Conservation (phyloP, 2,888 invertebrate species). For the Dolichopus griseipennis region DNA sequence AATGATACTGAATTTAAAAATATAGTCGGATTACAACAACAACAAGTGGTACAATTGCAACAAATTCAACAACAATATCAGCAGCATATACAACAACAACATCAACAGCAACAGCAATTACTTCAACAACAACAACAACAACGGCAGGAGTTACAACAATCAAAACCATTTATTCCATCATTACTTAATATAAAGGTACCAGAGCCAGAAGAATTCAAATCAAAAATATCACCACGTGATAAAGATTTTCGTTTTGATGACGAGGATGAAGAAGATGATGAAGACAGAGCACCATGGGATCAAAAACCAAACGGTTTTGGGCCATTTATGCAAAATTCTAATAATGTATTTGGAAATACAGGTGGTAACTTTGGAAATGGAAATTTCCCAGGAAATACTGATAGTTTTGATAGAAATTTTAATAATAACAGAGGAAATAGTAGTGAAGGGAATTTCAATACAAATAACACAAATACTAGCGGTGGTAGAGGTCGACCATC, state of each 20-base stretch:
- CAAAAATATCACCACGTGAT: slow-evolving; percentile 16
- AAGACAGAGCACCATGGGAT: slow-evolving; percentile 20
- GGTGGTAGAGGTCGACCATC: background rate
- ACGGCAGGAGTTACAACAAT: background rate
- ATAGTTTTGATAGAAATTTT: slow-evolving; percentile 13
- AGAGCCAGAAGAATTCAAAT: slow-evolving; percentile 25
- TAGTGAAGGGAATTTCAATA: slow-evolving; percentile 8
- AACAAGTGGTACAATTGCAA: slow-evolving; percentile 2
- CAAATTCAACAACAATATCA: slow-evolving; percentile 10
- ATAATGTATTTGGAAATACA: slow-evolving; percentile 8
- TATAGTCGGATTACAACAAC: slow-evolving; percentile 8
- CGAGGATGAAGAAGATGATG: slow-evolving; percentile 19
- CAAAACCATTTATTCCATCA: slow-evolving; percentile 35
- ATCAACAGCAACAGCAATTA: slow-evolving; percentile 8
- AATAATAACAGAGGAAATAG: slow-evolving; percentile 16
- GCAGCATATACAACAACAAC: slow-evolving; percentile 17
- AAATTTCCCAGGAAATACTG: background rate
- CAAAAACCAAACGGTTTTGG: slow-evolving; percentile 14
- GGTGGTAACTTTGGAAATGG: slow-evolving; percentile 1
- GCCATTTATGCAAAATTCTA: slow-evolving; percentile 8
- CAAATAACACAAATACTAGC: slow-evolving; percentile 6
- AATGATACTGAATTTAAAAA: slow-evolving; percentile 22
- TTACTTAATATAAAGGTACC: slow-evolving; percentile 34
- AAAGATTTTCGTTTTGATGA: slow-evolving; percentile 20
- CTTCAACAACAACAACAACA: slow-evolving; percentile 11